Percentiles rank a stretch among this genome's conserved stretches.
Conservation (phyloP, 2,888 invertebrate genomes). For the Thera britannica region DNA sequence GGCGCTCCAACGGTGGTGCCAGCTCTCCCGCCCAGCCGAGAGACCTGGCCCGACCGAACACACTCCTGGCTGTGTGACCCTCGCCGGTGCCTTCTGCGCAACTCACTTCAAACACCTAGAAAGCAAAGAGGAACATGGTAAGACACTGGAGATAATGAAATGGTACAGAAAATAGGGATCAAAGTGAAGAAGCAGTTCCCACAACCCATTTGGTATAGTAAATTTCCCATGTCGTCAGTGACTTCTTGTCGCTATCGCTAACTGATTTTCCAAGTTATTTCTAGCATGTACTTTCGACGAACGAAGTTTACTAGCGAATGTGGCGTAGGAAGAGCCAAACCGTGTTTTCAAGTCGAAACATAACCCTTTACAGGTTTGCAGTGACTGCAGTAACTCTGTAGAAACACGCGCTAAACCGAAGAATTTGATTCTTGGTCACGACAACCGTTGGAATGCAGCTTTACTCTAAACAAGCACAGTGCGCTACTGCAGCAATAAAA, state of each 20-base stretch:
- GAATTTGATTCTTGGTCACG: neutral
- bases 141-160: neutral
- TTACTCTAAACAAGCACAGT: neutral
- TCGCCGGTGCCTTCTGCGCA: slow-evolving; percentile 87
- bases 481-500: slow-evolving; percentile 19
- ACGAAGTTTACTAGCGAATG: too few relatives aligned
- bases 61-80: slow-evolving; percentile 84
- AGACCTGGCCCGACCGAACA: slow-evolving; percentile 89
- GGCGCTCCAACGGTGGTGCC: slow-evolving; percentile 94
- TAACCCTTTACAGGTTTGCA: neutral
- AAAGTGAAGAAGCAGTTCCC: too few relatives aligned
- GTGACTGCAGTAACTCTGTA: neutral
- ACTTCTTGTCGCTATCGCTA: too few relatives aligned
- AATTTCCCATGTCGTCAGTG: too few relatives aligned
- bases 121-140: slow-evolving; percentile 37
- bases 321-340: too few relatives aligned
- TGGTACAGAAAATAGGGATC: too few relatives aligned
- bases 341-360: too few relatives aligned
- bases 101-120: slow-evolving; percentile 94
- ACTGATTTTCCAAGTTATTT: too few relatives aligned
- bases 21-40: slow-evolving; percentile 94
- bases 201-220: too few relatives aligned
- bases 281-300: too few relatives aligned
- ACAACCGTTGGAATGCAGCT: slow-evolving; percentile 1
- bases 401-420: neutral